phyloP scores from a whole-genome alignment of 1,140 invertebrate genomes.

The Zeugodacus cucurbitae region DNA sequence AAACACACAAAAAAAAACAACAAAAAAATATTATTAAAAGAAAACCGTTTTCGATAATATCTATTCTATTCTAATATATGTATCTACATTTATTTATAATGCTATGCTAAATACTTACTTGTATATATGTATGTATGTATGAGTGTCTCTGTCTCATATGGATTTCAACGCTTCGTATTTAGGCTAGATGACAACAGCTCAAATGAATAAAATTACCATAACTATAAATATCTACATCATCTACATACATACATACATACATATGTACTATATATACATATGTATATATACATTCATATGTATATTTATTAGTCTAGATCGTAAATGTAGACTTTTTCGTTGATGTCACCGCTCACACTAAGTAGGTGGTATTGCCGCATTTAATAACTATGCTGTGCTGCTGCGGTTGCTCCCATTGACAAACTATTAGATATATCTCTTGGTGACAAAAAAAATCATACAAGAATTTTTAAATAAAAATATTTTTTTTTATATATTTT shows the following conservation, averaged over 20 bases:
- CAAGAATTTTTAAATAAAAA: neutral
- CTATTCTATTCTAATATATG: neutral
- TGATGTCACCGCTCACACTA: conserved; percentile 25
- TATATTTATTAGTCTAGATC: neutral
- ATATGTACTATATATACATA: neutral
- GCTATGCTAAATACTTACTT: neutral
- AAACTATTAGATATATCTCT: neutral
- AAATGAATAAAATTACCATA: conserved; percentile 38
- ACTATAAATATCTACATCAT: conserved; percentile 1
- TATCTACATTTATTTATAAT: neutral
- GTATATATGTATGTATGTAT: no score
- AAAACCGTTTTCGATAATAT: neutral
- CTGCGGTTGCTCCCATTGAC: conserved; percentile 1
- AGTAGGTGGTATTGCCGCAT: conserved; percentile 11
- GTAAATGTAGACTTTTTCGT: neutral
- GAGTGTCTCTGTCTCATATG: neutral
- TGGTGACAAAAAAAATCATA: neutral
- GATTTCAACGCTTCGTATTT: neutral
- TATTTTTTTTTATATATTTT: neutral
- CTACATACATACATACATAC: neutral
- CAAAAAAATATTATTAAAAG: neutral
- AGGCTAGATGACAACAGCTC: conserved; percentile 26
- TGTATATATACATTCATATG: neutral
- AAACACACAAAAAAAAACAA: neutral
- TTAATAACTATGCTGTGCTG: neutral